Base-by-base conservation (phyloP, 2,113 vertebrate species). In the Poeciliopsis turrubarensis region DNA sequence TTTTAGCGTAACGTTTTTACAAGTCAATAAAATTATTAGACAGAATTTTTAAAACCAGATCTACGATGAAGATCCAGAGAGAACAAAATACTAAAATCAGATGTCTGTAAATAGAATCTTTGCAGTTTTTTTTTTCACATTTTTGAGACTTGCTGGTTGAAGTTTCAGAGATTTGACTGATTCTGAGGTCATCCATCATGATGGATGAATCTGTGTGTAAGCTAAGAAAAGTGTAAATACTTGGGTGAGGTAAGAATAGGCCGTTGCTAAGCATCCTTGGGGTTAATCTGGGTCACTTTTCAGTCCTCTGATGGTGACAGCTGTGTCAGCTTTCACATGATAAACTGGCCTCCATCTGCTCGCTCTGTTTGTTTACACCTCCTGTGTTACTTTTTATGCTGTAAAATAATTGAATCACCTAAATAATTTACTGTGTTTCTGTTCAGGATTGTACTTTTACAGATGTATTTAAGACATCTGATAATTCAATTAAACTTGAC, bases 321-420 rank as follows among this genome's bases (percentile, higher is more conserved):
- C 60, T 76, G 77, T 73, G 79, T 81, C 60, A 79, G 85, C 68
- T 63, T 78, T n/a, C 25, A 44, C 31, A 77, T 75, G 34, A 65
- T 88, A 75, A 83, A 80, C 72, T 69, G 13, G 17, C 54, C 74
- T 86, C 84, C 84, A 75, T 88, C 85, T 86, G 84, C 51, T 60
- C 73, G 70, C 32, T 19, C 3, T 69, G 54, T 69, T 14, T 34
- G 51, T 26, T 69, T 32, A 39, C 68, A 68, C 10, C 37, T 29
- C 6, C 15, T 30, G 26, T 9, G 15, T 47, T 47, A 47, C 19
- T 51, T 31, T 32, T 5, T 44, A 25, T 70, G 67, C 34, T 6
- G 47, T 41, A 9, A 57, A 31, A 63, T 30, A 22, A 57, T 25
- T 57, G 11, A n/a, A 25, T 57, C 5, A n/a, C 19, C 5, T 3